Base-by-base conservation (phyloP, 2,797 vertebrate genomes). In the Aplochiton taeniatus region DNA sequence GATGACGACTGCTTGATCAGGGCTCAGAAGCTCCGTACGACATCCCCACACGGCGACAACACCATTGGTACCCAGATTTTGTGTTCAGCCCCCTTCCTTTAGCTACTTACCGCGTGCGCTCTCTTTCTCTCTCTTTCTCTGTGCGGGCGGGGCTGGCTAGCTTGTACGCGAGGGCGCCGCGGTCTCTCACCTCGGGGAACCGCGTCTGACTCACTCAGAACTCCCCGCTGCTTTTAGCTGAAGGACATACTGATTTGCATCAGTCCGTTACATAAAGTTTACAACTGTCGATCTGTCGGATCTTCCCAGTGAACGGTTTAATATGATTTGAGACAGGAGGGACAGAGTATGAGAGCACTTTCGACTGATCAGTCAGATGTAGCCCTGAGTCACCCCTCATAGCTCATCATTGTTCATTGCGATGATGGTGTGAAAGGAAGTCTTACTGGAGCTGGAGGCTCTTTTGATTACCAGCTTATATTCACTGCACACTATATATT, bases 1-100 rank as follows among this genome's bases (percentile, higher is more conserved):
- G 4, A 31, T 48, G 50, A 62, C 46, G 78, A 52, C 78, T 31
- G 48, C 63, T 52, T 58, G 70, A 70, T 65, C 77, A 58, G 75
- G 59, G 82, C 60, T 69, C 11, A 68, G 48, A 72, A 72, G 83
- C 65, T 74, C 72, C 54, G 10, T 51, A 72, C 73, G 64, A 75
- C 72, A 77, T 79, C 69, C 61, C 81, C 79, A 73, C 77, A 77
- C 60, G 73, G 80, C 73, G 70, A 77, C 77, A 67, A 59, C 75
- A 73, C 60, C 76, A 62, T 74, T 73, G 49, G 48, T 62, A 16
- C n/a, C 47, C 44, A 20, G 17, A 50, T 47, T 62, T 16, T 50
- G 16, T 59, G 16, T 59, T 16, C 14, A 17, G 14, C 18, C 43
- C 18, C 9, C 41, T 19, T 41, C 50, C 51, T 46, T n/a, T 13